These are phyloP conservation scores for Euclidia mi DNA, from an alignment of 2,888 invertebrate genomes.

Conservation along the genomic window DNA sequence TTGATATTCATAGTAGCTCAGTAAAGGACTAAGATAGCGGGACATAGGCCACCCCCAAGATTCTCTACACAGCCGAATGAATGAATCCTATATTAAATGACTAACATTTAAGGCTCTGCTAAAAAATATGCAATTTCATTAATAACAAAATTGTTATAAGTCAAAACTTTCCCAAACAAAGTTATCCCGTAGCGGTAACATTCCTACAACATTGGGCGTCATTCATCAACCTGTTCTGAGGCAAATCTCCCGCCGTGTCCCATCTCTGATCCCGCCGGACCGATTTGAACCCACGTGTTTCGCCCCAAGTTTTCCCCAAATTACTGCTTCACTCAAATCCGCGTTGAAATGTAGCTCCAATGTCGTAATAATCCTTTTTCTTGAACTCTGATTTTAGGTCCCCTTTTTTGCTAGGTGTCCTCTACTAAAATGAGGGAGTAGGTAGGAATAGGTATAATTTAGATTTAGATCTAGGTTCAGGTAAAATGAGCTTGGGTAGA, in stretches of 20 bases:
- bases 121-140: too few species aligned
- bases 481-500: too few species aligned
- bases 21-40: too few species aligned
- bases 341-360: constrained; percentile 50
- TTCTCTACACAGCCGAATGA: too few species aligned
- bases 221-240: constrained; percentile 67
- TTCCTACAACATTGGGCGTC: constrained; percentile 45
- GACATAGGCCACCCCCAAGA: too few species aligned
- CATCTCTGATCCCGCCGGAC: constrained; percentile 52
- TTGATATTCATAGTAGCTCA: too few species aligned
- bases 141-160: neutral
- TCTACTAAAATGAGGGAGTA: too few species aligned
- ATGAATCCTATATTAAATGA: too few species aligned
- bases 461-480: neutral
- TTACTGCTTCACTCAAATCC: constrained; percentile 54
- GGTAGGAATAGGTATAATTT: neutral
- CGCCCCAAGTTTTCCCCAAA: constrained; percentile 49
- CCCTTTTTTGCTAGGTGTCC: neutral
- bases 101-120: too few species aligned
- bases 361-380: constrained; percentile 48
- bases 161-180: constrained; percentile 19
- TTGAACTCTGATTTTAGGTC: constrained; percentile 21
- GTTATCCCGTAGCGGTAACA: constrained; percentile 5
- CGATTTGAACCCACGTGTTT: constrained; percentile 21
- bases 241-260: constrained; percentile 62